phyloP scores from a whole-genome alignment of 2,113 vertebrate genomes.

The Tyto alba region DNA sequence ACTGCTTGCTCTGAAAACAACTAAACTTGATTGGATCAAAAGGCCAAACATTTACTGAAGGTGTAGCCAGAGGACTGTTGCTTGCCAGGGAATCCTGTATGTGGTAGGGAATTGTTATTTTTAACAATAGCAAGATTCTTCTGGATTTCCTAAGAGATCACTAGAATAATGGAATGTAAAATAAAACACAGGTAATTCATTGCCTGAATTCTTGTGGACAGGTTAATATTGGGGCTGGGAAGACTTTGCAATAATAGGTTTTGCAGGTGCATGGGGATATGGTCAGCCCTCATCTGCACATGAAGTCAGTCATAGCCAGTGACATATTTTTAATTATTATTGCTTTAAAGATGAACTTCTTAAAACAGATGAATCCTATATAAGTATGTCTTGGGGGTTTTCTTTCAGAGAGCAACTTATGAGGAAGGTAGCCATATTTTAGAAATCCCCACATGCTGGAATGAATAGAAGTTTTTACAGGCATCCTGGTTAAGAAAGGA shows the following conservation, averaged over 20 bases:
- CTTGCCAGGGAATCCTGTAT: rapidly evolving
- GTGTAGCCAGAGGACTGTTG: not conserved
- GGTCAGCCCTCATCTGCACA: not conserved
- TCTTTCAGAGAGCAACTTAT: not conserved
- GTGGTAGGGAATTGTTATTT: not conserved
- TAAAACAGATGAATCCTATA: not conserved
- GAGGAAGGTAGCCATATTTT: not conserved
- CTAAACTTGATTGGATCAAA: not conserved
- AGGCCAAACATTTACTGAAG: not conserved
- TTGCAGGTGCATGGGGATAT: not conserved
- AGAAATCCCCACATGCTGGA: not conserved
- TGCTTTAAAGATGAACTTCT: not conserved
- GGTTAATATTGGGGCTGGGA: not conserved
- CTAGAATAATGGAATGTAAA: not conserved
- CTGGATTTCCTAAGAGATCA: not conserved
- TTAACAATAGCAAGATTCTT: not conserved
- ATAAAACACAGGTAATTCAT: not conserved
- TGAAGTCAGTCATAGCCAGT: not conserved
- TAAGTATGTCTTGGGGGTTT: not conserved
- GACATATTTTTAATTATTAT: not conserved
- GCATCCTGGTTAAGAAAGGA: not conserved
- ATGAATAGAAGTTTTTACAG: not conserved
- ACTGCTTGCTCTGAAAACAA: not conserved
- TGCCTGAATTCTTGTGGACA: not conserved
- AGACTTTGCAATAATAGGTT: not conserved